Evolutionary conservation across 2,113 vertebrate species (phyloP), one percentile per base, ranked within the genome.

Genomic region (Typhlomys cinereus): DNA sequence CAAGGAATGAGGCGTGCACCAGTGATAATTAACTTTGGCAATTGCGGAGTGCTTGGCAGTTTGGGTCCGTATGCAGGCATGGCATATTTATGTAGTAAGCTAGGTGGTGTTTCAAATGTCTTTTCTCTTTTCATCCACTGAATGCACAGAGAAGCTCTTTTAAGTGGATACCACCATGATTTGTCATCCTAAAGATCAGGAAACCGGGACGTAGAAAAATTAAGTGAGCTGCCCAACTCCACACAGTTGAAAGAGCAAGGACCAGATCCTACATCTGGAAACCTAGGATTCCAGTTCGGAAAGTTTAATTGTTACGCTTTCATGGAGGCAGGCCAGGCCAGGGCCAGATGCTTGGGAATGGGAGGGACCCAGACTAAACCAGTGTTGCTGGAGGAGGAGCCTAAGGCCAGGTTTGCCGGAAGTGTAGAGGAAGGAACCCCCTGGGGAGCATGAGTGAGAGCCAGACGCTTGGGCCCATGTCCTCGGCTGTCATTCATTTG

Each of bases 161-260:
- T 48, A 73, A 15, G 34, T 46, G 54, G 15, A 48, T 5, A 71
- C 4, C n/a, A 4, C 69, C 44, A n/a, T 44, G 70, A 6, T 50
- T n/a, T 85, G 13, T 6, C 8, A 3, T 29, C 34, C 70, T 82
- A 79, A 25, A 44, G 82, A 75, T 9, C 17, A 78, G 54, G 46
- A 87, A 81, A 50, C 27, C 18, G 59, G 95, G 62, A 61, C 50
- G 46, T n/a, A 71, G 74, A 92, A 83, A 81, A 21, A 39, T n/a
- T 78, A 50, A 81, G n/a, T 64, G 44, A 59, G 18, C 52, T 89
- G 36, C 41, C 36, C 62, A 82, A 57, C 10, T 87, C 52, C 8
- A 52, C 64, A 46, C 1, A 83, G 62, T 69, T 79, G 20, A 46
- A 89, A 79, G 64, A 83, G 70, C 2, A 23, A 52, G 27, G 21